Evolutionary conservation across 2,888 invertebrate species (phyloP).

Genomic region (Portevinia maculata): DNA sequence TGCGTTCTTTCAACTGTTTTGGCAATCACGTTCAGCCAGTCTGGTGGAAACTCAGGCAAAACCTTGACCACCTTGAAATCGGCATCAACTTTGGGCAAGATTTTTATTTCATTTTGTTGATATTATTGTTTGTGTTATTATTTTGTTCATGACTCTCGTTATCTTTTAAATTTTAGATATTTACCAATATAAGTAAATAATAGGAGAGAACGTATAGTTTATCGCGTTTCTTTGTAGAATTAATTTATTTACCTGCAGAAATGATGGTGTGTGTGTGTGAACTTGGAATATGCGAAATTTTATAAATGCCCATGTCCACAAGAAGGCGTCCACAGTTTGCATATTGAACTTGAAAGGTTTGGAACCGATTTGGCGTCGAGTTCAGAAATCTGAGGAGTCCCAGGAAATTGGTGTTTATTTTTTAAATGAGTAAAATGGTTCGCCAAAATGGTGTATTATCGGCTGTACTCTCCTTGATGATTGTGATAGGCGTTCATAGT

Average conservation of each 20-base stretch:
- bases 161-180: slow-evolving; percentile 54
- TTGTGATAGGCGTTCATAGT: slow-evolving; percentile 38
- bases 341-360: slow-evolving; percentile 61
- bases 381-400: slow-evolving; percentile 39
- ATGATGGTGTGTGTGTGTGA: slow-evolving; percentile 17
- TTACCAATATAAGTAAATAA: slow-evolving; percentile 66
- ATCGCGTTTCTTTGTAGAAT: slow-evolving; percentile 43
- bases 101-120: slow-evolving; percentile 52
- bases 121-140: slow-evolving; percentile 62
- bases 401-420: slow-evolving; percentile 8
- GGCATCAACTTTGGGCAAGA: slow-evolving; percentile 45
- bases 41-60: slow-evolving; percentile 39
- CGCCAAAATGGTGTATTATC: slow-evolving; percentile 19
- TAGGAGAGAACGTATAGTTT: slow-evolving; percentile 52
- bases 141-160: slow-evolving; percentile 59
- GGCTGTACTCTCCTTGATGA: slow-evolving; percentile 30
- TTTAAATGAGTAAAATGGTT: slow-evolving; percentile 32
- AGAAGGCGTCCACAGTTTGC: slow-evolving; percentile 62
- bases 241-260: slow-evolving; percentile 53
- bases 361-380: slow-evolving; percentile 51
- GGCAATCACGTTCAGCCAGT: slow-evolving; percentile 81
- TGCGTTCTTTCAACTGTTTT: slow-evolving; percentile 89
- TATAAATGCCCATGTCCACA: slow-evolving; percentile 71
- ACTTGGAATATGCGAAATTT: slow-evolving; percentile 54
- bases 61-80: slow-evolving; percentile 68